Percentiles rank a stretch among this genome's conserved stretches.
Evolutionary conservation across 2,888 invertebrate genomes (phyloP).

Genomic region (Conistra vaccinii): DNA sequence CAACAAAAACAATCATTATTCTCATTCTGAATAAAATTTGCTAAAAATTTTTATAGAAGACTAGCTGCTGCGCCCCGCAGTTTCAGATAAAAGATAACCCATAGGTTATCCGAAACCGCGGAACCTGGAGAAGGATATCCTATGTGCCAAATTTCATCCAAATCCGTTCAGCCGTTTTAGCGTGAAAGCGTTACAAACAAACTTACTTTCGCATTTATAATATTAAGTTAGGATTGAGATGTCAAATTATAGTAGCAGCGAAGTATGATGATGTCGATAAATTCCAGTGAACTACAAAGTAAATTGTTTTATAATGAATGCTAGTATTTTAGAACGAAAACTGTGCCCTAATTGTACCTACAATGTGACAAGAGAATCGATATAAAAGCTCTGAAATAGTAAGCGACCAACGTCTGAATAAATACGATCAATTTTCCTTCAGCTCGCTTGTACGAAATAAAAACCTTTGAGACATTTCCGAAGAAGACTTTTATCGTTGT

Average conservation of each 20-base stretch:
- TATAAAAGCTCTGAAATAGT: conserved; percentile 41
- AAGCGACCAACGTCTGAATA: conserved; percentile 47
- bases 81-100: no score
- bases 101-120: no score
- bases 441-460: conserved; percentile 48
- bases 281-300: conserved; percentile 7
- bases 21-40: not conserved
- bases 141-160: no score
- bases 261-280: conserved; percentile 9
- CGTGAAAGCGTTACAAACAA: no score
- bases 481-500: conserved; percentile 74
- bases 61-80: no score
- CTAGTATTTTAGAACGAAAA: conserved; percentile 23
- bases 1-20: not conserved
- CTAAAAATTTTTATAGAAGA: not conserved
- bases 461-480: conserved; percentile 69
- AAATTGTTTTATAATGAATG: conserved; percentile 42
- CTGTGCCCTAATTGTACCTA: conserved; percentile 25
- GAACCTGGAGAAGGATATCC: no score
- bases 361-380: conserved; percentile 38
- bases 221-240: not conserved
- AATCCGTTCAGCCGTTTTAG: no score
- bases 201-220: no score
- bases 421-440: conserved; percentile 49
- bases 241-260: not conserved